phyloP scores from a whole-genome alignment of 2,113 vertebrate genomes.

The Macquaria ambigua region DNA sequence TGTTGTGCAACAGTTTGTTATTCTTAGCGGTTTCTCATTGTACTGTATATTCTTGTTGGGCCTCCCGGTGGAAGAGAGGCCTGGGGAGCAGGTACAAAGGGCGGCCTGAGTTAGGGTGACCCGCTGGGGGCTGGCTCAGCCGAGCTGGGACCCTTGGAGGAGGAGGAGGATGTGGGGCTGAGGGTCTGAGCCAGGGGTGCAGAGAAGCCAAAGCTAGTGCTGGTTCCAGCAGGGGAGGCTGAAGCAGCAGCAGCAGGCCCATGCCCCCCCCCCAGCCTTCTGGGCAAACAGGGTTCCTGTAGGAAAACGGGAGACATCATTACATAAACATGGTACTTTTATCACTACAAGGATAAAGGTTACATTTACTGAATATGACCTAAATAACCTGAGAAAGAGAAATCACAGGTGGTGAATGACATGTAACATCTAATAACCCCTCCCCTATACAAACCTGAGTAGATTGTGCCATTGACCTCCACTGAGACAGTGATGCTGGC shows the following conservation, averaged over 20 bases:
- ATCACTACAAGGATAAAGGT: too few species aligned
- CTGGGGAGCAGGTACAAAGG: slow-evolving; percentile 42
- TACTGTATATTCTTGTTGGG: slow-evolving; percentile 76
- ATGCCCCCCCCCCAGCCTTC: slow-evolving; percentile 72
- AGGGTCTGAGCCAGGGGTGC: slow-evolving; percentile 75
- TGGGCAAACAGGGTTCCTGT: slow-evolving; percentile 87
- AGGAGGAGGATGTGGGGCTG: slow-evolving; percentile 83
- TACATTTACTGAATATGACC: background rate
- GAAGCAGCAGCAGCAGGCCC: slow-evolving; percentile 62
- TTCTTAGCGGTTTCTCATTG: slow-evolving; percentile 73
- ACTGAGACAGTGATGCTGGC: slow-evolving; percentile 87
- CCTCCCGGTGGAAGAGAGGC: slow-evolving; percentile 54
- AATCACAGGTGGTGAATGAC: background rate
- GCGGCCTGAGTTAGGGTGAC: slow-evolving; percentile 78
- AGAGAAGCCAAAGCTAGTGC: slow-evolving; percentile 77
- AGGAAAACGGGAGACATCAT: background rate
- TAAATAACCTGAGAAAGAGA: background rate
- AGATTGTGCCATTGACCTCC: slow-evolving; percentile 86
- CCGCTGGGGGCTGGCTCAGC: slow-evolving; percentile 81
- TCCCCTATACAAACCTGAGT: slow-evolving; percentile 80
- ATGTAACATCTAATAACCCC: background rate
- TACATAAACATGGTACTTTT: background rate
- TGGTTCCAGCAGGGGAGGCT: slow-evolving; percentile 74
- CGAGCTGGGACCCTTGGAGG: slow-evolving; percentile 83
- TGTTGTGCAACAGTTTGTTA: slow-evolving; percentile 86